A percentile compares a stretch with the other conserved stretches of the same genome.
Evolutionary conservation across 2,888 invertebrate species (phyloP).

Genomic region (Harpalus rubripes): DNA sequence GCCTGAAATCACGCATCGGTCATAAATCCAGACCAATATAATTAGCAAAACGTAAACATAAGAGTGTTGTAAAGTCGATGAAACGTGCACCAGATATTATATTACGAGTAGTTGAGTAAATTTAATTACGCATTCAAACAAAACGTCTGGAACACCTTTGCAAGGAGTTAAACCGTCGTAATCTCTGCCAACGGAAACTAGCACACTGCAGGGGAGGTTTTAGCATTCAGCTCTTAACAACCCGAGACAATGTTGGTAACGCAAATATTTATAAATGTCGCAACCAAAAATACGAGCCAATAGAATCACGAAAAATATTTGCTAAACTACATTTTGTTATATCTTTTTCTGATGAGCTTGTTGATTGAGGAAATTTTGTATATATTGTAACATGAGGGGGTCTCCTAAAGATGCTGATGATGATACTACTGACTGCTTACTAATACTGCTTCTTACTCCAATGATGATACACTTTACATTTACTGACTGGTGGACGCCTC

Average conservation of each 20-base stretch:
- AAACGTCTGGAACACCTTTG: conserved; percentile 57
- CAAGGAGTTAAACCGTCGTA: conserved; percentile 59
- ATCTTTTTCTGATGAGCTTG: too few species aligned
- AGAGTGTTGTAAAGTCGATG: conserved; percentile 62
- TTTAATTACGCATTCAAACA: conserved; percentile 62
- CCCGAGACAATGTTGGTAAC: not conserved
- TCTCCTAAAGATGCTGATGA: too few species aligned
- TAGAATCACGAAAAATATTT: too few species aligned
- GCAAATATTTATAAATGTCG: too few species aligned
- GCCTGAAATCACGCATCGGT: conserved; percentile 37
- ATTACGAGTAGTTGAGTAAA: conserved; percentile 57
- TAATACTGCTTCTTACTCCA: too few species aligned
- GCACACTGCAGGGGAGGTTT: conserved; percentile 8
- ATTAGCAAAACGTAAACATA: conserved; percentile 52
- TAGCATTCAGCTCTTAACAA: not conserved
- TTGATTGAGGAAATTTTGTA: too few species aligned
- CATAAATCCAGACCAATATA: conserved; percentile 43
- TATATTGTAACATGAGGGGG: too few species aligned
- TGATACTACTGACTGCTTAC: too few species aligned
- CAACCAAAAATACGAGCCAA: too few species aligned
- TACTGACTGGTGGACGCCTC: too few species aligned
- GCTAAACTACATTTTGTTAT: too few species aligned
- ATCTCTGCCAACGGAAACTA: conserved; percentile 55
- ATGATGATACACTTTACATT: too few species aligned
- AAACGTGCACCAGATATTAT: conserved; percentile 60